Evolutionary conservation across 2,888 invertebrate genomes (phyloP).

Genomic region (Campoplex capitator): DNA sequence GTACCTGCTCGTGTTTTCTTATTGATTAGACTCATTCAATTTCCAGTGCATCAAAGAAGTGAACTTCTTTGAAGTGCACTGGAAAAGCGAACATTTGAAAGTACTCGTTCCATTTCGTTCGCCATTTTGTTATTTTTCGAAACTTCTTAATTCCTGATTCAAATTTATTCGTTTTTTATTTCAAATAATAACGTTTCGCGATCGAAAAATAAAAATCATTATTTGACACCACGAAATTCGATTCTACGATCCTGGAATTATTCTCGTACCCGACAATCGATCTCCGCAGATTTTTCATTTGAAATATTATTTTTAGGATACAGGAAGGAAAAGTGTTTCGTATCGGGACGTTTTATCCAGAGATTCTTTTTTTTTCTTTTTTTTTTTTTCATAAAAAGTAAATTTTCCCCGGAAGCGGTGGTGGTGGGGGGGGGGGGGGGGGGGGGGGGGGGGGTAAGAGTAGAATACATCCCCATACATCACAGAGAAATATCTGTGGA

Average conservation of each 20-base stretch:
- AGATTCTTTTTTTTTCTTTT: not conserved
- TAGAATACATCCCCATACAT: not conserved
- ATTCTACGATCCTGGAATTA: not conserved
- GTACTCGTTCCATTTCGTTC: too few relatives aligned
- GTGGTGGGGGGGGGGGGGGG: not conserved
- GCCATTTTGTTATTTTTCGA: too few relatives aligned
- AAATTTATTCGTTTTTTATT: too few relatives aligned
- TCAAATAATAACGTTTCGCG: too few relatives aligned
- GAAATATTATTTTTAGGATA: not conserved
- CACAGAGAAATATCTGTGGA: not conserved
- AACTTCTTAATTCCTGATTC: too few relatives aligned
- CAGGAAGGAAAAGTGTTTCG: not conserved
- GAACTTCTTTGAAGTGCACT: too few relatives aligned
- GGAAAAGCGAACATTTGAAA: too few relatives aligned
- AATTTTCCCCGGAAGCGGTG: not conserved
- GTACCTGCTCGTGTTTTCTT: too few relatives aligned
- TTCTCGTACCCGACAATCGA: not conserved
- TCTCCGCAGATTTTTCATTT: not conserved
- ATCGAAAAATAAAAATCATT: not conserved
- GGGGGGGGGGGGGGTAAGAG: constrained; percentile 1
- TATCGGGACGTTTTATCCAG: not conserved
- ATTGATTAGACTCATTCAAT: too few relatives aligned
- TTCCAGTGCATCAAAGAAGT: too few relatives aligned
- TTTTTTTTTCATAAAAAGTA: not conserved
- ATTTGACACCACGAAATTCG: not conserved